Base-by-base conservation (phyloP, 2,888 invertebrate genomes). In the Drosophila multiciliata region DNA sequence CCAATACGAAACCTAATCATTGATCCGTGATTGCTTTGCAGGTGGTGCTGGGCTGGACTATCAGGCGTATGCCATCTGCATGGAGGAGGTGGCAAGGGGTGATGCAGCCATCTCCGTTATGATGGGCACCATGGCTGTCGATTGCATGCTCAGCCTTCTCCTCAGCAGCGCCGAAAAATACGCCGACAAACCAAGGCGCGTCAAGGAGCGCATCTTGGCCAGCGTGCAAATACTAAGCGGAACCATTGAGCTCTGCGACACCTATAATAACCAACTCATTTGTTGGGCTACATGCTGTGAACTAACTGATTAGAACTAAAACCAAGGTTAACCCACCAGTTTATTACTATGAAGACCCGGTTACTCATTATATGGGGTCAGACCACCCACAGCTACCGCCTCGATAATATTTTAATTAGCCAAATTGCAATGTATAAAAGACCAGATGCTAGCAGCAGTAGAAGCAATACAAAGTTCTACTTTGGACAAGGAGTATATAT, bases 21-120 rank as follows among this genome's bases (percentile, higher is more conserved):
- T 57, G 4, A 67, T 12, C 2, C 26, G 5, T 40, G 15, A 45
- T 1, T 53, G 45, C 6, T 63, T 67, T 58, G 0, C 62, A 91
- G 92, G 98, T 15, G 99, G 99, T 0, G 95, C 97, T 17, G 98
- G 98, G 0, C 93, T 99, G 33, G 98, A 99, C 92, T 97, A 97
- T 91, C 93, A 98, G 65, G 98, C 98, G 0, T 99, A 99, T 93
- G 96, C 97, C 6, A 97, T 99, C 80, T 98, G 97, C 1, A 95
- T 98, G 94, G 99, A 99, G 93, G 99, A 99, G 93, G 96, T 99
- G 78, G 97, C 98, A 4, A 94, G 97, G 77, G 96, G 96, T 0
- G 98, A 98, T 94, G 99, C 98, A 0, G 96, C 97, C 35, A 95
- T 96, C 65, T 98, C 98, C 11, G 97, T 98, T 7, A 97, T 98